These are phyloP conservation scores for Ericerus pela DNA, from an alignment of 1,140 invertebrate species.

Conservation along the genomic window DNA sequence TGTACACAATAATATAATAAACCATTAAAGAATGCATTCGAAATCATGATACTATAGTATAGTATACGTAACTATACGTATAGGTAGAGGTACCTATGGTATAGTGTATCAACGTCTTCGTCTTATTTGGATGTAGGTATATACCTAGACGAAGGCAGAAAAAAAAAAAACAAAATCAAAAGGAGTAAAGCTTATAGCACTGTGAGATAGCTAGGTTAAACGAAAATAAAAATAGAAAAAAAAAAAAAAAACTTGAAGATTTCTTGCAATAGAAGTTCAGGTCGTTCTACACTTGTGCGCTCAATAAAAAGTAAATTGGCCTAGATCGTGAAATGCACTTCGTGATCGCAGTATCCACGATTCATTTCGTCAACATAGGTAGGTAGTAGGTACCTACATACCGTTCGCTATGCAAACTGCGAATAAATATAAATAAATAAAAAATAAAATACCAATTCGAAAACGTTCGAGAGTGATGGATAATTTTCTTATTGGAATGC, in stretches of 20 bases:
- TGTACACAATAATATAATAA: not conserved
- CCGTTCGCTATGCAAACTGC: not conserved
- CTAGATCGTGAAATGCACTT: slow-evolving; percentile 9
- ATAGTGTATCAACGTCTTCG: too few relatives aligned
- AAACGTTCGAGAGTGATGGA: slow-evolving; percentile 5
- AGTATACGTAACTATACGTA: too few relatives aligned
- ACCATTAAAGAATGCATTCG: not conserved
- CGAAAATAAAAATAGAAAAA: too few relatives aligned
- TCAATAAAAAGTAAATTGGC: slow-evolving; percentile 12
- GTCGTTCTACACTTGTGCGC: slow-evolving; percentile 6
- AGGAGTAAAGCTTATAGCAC: too few relatives aligned
- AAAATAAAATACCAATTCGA: too few relatives aligned
- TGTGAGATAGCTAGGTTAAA: too few relatives aligned
- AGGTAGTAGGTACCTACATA: not conserved
- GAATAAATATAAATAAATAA: not conserved
- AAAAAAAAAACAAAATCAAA: too few relatives aligned
- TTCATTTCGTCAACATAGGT: slow-evolving; percentile 2
- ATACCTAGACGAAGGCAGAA: too few relatives aligned
- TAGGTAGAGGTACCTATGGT: not conserved
- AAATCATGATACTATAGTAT: slow-evolving; percentile 5
- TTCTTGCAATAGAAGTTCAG: not conserved
- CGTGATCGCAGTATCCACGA: slow-evolving; percentile 5
- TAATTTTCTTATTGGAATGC: slow-evolving; percentile 8
- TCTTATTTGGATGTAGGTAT: too few relatives aligned
- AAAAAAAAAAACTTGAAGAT: too few relatives aligned